These are phyloP conservation scores for Protobothrops mucrosquamatus DNA, from an alignment of 2,113 vertebrate genomes.

Conservation along the genomic window DNA sequence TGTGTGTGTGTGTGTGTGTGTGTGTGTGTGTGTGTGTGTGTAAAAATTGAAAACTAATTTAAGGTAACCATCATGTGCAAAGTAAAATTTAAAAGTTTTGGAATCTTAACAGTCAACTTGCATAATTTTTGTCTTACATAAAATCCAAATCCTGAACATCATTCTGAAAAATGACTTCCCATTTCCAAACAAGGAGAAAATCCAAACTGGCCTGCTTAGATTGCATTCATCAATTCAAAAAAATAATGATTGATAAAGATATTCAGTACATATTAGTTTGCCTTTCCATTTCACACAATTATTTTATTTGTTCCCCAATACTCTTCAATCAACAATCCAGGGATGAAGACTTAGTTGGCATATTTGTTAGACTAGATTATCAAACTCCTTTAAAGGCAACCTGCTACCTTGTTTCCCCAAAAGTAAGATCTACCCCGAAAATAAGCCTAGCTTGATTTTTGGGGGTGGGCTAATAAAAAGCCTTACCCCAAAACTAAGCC, in stretches of 20 bases:
- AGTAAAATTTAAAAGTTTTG: not conserved
- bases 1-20: too few relatives aligned
- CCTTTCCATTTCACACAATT: not conserved
- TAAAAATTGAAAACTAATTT: not conserved
- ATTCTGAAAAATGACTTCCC: not conserved
- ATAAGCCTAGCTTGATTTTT: too few relatives aligned
- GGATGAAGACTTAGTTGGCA: not conserved
- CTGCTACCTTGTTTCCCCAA: not conserved
- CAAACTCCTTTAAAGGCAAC: not conserved
- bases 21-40: too few relatives aligned
- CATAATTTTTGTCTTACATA: not conserved
- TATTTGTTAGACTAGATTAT: not conserved
- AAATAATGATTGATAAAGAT: not conserved
- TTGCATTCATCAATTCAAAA: not conserved
- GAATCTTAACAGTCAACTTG: not conserved
- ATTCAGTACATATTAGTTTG: not conserved
- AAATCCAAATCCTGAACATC: not conserved
- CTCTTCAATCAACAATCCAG: not conserved
- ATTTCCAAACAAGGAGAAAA: not conserved
- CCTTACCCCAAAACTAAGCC: too few relatives aligned
- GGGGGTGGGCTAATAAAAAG: too few relatives aligned
- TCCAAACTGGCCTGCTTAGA: not conserved
- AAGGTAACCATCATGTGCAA: not conserved
- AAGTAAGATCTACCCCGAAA: too few relatives aligned
- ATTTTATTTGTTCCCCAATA: not conserved